Conservation (phyloP, 2,113 vertebrate species). For the Holacanthus passer region DNA sequence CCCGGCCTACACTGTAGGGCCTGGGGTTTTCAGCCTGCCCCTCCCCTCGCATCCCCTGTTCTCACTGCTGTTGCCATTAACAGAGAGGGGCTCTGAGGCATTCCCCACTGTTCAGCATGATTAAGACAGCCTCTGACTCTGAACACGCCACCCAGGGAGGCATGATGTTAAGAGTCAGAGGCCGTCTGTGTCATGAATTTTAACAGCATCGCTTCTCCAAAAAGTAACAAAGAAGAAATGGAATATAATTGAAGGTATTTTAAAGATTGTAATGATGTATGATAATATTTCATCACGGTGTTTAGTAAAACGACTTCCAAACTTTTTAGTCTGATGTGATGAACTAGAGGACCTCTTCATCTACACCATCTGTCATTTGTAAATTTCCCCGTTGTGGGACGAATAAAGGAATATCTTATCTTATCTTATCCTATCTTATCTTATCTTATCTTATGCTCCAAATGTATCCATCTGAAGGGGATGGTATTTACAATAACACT, state of each 20-base stretch:
- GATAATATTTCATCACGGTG: neutral
- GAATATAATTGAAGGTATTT: neutral
- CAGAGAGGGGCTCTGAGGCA: constrained; percentile 50
- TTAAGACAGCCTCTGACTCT: constrained; percentile 69
- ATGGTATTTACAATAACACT: neutral
- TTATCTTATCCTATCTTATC: too few species aligned
- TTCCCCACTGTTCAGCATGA: constrained; percentile 76
- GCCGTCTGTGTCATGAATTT: constrained; percentile 25
- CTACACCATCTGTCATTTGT: neutral
- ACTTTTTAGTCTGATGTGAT: neutral
- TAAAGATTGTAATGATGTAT: neutral
- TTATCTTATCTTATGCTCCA: too few species aligned
- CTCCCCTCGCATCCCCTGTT: constrained; percentile 48
- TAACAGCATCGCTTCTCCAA: constrained; percentile 16
- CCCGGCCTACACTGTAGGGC: constrained; percentile 62
- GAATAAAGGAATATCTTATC: too few species aligned
- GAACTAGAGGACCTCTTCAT: neutral
- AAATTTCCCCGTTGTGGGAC: too few species aligned
- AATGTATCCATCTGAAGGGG: neutral
- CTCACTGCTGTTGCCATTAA: constrained; percentile 57
- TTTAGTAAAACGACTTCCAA: too few species aligned
- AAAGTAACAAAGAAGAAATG: neutral
- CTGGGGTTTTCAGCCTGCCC: constrained; percentile 52
- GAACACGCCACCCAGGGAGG: constrained; percentile 50
- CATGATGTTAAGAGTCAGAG: constrained; percentile 29